These are phyloP conservation scores for Poeciliopsis turrubarensis DNA, from an alignment of 2,113 vertebrate species.

Conservation along the genomic window DNA sequence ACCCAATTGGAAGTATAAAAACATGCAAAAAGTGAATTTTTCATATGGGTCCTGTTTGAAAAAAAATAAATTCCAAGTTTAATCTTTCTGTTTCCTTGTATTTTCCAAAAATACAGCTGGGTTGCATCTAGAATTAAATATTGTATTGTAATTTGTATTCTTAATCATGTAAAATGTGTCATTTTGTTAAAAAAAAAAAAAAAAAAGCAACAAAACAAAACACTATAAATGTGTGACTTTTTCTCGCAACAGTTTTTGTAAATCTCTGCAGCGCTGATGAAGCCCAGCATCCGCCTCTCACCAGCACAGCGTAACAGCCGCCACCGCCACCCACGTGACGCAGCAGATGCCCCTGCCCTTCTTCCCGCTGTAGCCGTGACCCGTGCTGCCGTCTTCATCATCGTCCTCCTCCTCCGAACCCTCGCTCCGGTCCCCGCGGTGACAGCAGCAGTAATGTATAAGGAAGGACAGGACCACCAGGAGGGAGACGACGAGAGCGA, in stretches of 20 bases:
- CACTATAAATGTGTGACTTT: background rate
- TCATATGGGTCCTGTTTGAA: too few species aligned
- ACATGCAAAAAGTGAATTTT: too few species aligned
- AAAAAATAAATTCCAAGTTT: too few species aligned
- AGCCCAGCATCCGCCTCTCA: constrained; percentile 66
- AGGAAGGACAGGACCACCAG: constrained; percentile 89
- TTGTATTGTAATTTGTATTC: background rate
- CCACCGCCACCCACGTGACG: constrained; percentile 89
- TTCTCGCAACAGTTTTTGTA: background rate
- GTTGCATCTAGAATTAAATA: background rate
- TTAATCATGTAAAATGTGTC: background rate
- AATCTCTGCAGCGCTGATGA: background rate
- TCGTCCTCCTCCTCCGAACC: constrained; percentile 85
- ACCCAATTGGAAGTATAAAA: too few species aligned
- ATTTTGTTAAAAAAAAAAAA: too few species aligned
- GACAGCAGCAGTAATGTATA: constrained; percentile 90
- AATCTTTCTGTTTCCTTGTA: background rate
- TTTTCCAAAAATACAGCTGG: background rate
- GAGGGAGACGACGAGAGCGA: constrained; percentile 87
- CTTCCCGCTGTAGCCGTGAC: constrained; percentile 80
- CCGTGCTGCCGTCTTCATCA: constrained; percentile 79
- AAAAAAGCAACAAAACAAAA: too few species aligned
- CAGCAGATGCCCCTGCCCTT: constrained; percentile 88
- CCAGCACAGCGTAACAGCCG: constrained; percentile 89
- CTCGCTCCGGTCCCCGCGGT: constrained; percentile 76